phyloP scores from a whole-genome alignment of 2,888 invertebrate genomes.

The Tridacna gigas region DNA sequence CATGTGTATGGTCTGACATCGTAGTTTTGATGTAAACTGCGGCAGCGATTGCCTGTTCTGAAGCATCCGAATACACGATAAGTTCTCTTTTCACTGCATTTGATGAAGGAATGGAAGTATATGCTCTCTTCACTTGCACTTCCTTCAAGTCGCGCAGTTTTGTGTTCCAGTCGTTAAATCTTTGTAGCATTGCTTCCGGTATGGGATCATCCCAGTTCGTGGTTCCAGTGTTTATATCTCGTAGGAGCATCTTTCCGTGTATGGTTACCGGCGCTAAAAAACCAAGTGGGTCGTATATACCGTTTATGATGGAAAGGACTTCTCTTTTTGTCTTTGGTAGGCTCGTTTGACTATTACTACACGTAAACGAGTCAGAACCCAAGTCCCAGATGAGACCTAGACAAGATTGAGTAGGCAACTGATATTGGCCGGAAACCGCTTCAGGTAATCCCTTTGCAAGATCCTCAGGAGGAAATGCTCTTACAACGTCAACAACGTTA shows the following conservation, averaged over 20 bases:
- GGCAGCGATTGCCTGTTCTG: slow-evolving; percentile 55
- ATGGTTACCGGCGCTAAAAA: slow-evolving; percentile 35
- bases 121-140: slow-evolving; percentile 25
- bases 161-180: slow-evolving; percentile 34
- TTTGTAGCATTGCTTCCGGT: slow-evolving; percentile 13
- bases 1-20: background rate
- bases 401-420: slow-evolving; percentile 36
- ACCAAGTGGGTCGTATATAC: slow-evolving; percentile 51
- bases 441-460: slow-evolving; percentile 41
- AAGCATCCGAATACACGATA: slow-evolving; percentile 56
- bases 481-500: slow-evolving; percentile 46
- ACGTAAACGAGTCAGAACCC: background rate
- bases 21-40: slow-evolving; percentile 17
- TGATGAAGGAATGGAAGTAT: background rate
- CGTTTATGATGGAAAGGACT: slow-evolving; percentile 43
- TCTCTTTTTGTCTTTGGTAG: slow-evolving; percentile 41
- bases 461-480: slow-evolving; percentile 48
- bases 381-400: slow-evolving; percentile 48
- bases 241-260: slow-evolving; percentile 58
- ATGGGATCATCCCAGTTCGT: slow-evolving; percentile 64
- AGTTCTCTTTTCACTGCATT: slow-evolving; percentile 24
- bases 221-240: slow-evolving; percentile 42
- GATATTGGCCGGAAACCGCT: slow-evolving; percentile 29
- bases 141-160: slow-evolving; percentile 18
- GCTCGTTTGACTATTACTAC: slow-evolving; percentile 2